Evolutionary conservation across 2,113 vertebrate species (phyloP), one percentile per base, ranked within the genome.

Genomic region (Smithornis capensis): DNA sequence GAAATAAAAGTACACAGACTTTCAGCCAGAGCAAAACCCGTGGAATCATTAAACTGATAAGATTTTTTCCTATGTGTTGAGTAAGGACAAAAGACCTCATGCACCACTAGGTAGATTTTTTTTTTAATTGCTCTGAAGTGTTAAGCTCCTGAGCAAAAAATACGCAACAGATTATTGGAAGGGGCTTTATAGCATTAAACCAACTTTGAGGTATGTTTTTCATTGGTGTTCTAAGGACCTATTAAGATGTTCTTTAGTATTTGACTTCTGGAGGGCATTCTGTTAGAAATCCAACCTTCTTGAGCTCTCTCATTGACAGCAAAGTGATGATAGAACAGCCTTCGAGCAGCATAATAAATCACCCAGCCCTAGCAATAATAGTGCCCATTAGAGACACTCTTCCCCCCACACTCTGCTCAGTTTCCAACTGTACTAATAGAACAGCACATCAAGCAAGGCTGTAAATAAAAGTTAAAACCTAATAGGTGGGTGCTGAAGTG

Each of bases 401-500:
- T 47, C 37, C 25, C 31, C 29, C 10, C 19, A 25, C 87, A 67
- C 92, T 23, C 90, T 9, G 35, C 96, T 96, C 94, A 44, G 83
- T 97, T 97, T 96, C 87, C 92, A 92, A 95, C 97, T 97, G 37
- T 97, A 96, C 95, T 98, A 97, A 98, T 98, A 98, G 98, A 97
- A 96, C 84, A 96, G 96, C 77, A 2, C 95, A 97, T 97, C 96
- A 97, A 92, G 96, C 95, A 97, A 95, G 95, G 98, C 97, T 98
- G 98, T 98, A 98, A 98, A 98, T 98, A 98, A 98, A 98, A 98
- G 97, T 98, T 98, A 98, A 97, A 97, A 96, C 97, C 97, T 98
- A 97, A 98, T 98, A 97, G 98, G 95, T 97, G 95, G 73, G 96
- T 75, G 23, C 89, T 76, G 98, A 94, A 97, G 97, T 97, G 97